These are phyloP conservation scores for Plectrocnemia conspersa DNA, from an alignment of 1,140 invertebrate species.

Conservation along the genomic window DNA sequence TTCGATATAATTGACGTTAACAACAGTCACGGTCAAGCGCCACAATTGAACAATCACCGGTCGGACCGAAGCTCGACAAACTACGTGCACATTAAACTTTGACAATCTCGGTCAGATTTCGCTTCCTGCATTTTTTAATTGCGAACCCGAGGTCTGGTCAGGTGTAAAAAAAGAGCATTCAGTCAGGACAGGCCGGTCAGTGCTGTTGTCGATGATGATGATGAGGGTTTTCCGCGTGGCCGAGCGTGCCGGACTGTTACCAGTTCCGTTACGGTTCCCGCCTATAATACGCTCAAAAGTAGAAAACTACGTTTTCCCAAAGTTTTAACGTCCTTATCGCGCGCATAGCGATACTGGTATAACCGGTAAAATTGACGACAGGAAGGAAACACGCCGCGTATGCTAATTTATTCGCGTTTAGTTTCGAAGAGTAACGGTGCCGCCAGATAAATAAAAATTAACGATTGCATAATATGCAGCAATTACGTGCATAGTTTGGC, in stretches of 20 bases:
- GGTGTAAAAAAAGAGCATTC: background rate
- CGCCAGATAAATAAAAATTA: background rate
- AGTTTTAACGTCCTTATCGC: background rate
- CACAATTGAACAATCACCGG: background rate
- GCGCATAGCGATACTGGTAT: background rate
- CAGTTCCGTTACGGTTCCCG: background rate
- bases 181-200: background rate
- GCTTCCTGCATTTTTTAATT: too few species aligned
- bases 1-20: too few species aligned
- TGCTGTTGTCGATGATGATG: background rate
- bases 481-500: too few species aligned
- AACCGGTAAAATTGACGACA: background rate
- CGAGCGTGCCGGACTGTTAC: background rate
- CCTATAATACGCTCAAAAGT: too few species aligned
- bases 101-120: too few species aligned
- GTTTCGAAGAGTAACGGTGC: background rate
- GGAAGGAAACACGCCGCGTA: background rate
- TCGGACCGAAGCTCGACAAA: background rate
- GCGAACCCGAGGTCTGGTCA: too few species aligned
- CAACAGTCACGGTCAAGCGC: background rate
- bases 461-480: too few species aligned
- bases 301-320: too few species aligned
- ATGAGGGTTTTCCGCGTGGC: background rate
- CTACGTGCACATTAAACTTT: background rate
- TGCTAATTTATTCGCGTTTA: background rate